Evolutionary conservation across 2,888 invertebrate species (phyloP).

Genomic region (Lottia scabra): DNA sequence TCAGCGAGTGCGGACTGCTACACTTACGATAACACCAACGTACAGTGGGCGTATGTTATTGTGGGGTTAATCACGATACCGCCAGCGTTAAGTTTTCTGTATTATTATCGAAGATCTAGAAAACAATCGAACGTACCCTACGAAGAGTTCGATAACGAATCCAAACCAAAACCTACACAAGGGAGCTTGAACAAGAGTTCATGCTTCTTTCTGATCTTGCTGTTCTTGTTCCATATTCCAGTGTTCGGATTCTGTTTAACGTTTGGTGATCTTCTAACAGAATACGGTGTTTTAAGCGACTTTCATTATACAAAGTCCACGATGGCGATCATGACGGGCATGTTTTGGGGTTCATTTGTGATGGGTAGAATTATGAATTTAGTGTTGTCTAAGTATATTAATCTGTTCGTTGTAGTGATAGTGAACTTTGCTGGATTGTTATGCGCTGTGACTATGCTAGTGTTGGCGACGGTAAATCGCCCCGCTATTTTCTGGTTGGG

Average conservation of each 20-base stretch:
- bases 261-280: constrained; percentile 24
- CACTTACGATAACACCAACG: neutral
- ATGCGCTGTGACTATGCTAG: constrained; percentile 9
- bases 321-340: constrained; percentile 18
- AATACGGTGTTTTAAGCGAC: constrained; percentile 17
- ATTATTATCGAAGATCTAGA: constrained; percentile 17
- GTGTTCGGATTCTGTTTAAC: constrained; percentile 28
- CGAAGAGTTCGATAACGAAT: neutral
- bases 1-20: neutral
- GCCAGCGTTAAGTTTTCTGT: constrained; percentile 22
- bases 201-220: constrained; percentile 9
- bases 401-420: constrained; percentile 13
- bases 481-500: constrained; percentile 26
- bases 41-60: constrained; percentile 27
- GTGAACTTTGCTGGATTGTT: constrained; percentile 22
- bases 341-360: constrained; percentile 27
- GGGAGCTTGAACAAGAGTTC: neutral
- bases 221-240: constrained; percentile 28
- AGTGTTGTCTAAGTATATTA: constrained; percentile 11
- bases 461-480: neutral
- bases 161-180: neutral
- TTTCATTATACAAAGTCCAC: constrained; percentile 20
- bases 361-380: constrained; percentile 22
- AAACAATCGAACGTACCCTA: neutral
- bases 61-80: constrained; percentile 16